phyloP scores from a whole-genome alignment of 2,113 vertebrate species.

The Pycnonotus jocosus region DNA sequence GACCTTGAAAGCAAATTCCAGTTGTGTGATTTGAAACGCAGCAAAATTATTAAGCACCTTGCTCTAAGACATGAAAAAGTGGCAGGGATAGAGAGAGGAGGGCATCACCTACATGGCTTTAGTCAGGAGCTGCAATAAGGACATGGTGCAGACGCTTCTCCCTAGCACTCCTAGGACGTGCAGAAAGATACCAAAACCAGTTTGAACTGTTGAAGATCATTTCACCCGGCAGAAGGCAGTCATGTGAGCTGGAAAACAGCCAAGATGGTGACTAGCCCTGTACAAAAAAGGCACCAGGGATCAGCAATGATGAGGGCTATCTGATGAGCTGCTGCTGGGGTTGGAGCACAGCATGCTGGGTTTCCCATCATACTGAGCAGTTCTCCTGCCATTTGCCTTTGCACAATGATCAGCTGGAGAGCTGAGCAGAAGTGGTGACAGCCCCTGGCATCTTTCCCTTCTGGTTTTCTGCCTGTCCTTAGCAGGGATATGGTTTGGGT shows the following conservation, averaged over 20 bases:
- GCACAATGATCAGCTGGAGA: neutral
- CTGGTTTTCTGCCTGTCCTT: neutral
- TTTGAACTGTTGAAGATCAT: neutral
- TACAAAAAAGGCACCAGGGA: neutral
- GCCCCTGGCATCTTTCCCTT: neutral
- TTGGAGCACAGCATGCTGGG: neutral
- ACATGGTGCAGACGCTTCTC: fast-evolving
- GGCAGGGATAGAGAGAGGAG: neutral
- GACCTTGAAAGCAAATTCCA: neutral
- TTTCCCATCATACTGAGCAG: fast-evolving
- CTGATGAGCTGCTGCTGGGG: neutral
- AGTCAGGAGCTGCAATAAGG: fast-evolving
- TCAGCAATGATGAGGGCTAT: neutral
- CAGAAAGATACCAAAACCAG: neutral
- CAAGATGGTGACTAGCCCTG: neutral
- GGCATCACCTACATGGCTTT: neutral
- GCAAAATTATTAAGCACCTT: neutral
- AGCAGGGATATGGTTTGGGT: neutral
- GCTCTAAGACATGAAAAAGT: neutral
- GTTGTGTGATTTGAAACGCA: neutral
- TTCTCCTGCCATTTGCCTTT: neutral
- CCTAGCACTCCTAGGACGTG: neutral
- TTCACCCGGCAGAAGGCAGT: neutral
- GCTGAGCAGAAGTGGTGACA: neutral
- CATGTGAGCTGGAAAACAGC: neutral